Evolutionary conservation across 2,888 invertebrate species (phyloP), one percentile per base, ranked within the genome.

Genomic region (Zhuqinia jingwanae): DNA sequence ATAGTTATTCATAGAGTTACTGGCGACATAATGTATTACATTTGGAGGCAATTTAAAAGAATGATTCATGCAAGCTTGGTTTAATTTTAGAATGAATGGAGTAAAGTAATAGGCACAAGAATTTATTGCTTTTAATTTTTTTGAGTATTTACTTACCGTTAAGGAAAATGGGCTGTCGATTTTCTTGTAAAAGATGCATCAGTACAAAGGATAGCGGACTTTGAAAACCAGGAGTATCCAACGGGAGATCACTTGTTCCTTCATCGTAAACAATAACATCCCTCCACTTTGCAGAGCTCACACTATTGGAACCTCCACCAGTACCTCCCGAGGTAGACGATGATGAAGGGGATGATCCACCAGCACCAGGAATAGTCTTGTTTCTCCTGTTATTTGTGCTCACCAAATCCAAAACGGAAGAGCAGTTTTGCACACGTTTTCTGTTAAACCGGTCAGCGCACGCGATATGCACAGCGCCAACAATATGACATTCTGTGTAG

Each of bases 191-290:
- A 65, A 96, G 93, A n/a, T 95, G 94, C 68, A 94, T 93, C 56
- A 95, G 92, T 79, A 96, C 95, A 80, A 95, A 93, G 90, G 94
- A 94, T 83, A 96, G 92, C 6, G 95, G 95, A 92, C 95, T 95
- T 63, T 94, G 93, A 27, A 93, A 92, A 2, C 94, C 94, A 78
- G 95, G 92, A 79, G 94, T 92, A 73, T 95, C 95, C 68, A 91
- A 85, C 56, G 89, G 89, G 90, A 95, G 93, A 91, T 95, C 95
- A 85, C 93, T 93, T 56, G 95, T 95, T 86, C 94, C 93, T 88
- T 96, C 95, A 91, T 96, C 95, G 91, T 95, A 95, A 73, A 96
- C 94, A 77, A 95, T 94, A 82, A 96, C 95, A 91, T 95, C 95
- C 53, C 91, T 89, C 84, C 88, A 89, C 53, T 85, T 85, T 20